A percentile compares a stretch with the other conserved stretches of the same genome.
Conservation (phyloP, 2,113 vertebrate genomes). For the Boulengeromyrus knoepffleri region DNA sequence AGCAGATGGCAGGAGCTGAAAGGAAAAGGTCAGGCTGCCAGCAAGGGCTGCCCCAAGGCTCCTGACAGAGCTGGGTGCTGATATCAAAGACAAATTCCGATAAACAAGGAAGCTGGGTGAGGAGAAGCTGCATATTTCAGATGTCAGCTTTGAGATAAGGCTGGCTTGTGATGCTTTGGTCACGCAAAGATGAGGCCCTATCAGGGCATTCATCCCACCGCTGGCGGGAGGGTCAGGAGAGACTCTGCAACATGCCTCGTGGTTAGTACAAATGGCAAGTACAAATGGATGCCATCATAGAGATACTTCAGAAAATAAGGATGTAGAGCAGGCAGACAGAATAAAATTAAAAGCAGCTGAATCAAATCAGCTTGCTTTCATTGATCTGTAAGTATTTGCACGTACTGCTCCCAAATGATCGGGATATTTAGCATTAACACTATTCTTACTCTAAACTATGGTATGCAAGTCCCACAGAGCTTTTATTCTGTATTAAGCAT, state of each 20-base stretch:
- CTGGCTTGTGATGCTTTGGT: neutral
- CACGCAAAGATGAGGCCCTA: neutral
- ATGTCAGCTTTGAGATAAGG: neutral
- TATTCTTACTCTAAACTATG: neutral
- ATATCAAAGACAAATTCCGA: neutral
- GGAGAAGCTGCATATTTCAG: neutral
- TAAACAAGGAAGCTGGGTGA: neutral
- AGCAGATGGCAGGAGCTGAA: conserved; percentile 1
- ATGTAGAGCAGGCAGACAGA: neutral
- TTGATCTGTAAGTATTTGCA: neutral
- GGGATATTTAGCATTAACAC: neutral
- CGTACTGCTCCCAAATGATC: neutral
- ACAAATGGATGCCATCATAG: neutral
- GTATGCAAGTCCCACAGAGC: neutral
- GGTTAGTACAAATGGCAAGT: neutral
- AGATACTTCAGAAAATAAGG: neutral
- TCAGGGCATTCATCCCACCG: neutral
- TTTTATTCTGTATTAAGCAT: neutral
- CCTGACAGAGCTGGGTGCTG: neutral
- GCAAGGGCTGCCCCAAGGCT: neutral
- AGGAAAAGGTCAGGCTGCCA: neutral
- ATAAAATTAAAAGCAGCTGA: neutral
- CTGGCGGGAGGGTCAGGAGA: neutral
- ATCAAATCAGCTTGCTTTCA: neutral
- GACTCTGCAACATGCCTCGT: neutral